A percentile compares a stretch with the other conserved stretches of the same genome.
These are phyloP conservation scores for Papilio polytes DNA, from an alignment of 1,140 invertebrate species.

Conservation along the genomic window DNA sequence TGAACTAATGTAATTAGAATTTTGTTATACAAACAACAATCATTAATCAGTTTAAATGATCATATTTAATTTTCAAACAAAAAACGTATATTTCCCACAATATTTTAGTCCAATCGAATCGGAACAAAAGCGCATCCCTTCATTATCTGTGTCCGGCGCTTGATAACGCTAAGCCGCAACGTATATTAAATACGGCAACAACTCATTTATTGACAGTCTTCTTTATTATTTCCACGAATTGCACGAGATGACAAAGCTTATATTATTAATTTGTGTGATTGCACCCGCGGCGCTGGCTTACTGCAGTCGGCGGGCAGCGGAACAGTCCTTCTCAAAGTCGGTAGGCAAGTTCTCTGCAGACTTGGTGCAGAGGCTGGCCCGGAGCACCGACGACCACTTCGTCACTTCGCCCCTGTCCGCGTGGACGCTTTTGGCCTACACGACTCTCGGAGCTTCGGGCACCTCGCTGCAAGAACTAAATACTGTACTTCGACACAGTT, in stretches of 20 bases:
- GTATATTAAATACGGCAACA: not conserved
- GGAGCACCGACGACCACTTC: constrained; percentile 73
- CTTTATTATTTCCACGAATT: not conserved
- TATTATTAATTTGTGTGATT: constrained; percentile 50
- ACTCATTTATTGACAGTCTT: constrained; percentile 12
- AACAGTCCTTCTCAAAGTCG: constrained; percentile 52
- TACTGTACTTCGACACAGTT: constrained; percentile 64
- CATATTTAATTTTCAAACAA: too few species aligned
- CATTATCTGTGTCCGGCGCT: not conserved
- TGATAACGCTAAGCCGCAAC: not conserved
- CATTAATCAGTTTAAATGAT: too few species aligned
- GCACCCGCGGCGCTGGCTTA: constrained; percentile 49
- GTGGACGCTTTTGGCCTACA: constrained; percentile 75
- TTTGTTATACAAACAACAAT: too few species aligned
- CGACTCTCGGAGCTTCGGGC: constrained; percentile 76
- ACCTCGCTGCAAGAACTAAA: constrained; percentile 72
- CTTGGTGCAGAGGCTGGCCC: constrained; percentile 56
- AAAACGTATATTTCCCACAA: not conserved
- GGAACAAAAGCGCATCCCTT: not conserved
- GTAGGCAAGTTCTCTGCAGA: constrained; percentile 66
- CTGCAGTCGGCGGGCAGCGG: constrained; percentile 55
- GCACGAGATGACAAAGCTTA: constrained; percentile 53
- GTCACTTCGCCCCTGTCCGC: constrained; percentile 77
- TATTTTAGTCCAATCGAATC: not conserved
- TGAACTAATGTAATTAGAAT: too few species aligned